Conservation (phyloP, 2,888 invertebrate species). For the Tinea semifulvella region DNA sequence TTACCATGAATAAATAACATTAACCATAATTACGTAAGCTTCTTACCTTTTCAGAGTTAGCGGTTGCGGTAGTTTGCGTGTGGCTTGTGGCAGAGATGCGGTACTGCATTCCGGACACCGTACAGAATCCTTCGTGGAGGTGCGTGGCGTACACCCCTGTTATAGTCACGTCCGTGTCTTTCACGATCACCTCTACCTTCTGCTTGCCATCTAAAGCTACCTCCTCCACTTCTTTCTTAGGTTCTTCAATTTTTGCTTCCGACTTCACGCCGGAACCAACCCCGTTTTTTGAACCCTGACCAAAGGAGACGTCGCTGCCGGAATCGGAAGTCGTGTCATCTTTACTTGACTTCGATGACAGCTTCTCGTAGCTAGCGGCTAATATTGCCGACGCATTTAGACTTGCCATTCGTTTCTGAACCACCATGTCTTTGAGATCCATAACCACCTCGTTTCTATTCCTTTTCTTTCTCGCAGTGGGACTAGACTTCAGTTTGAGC, state of each 20-base stretch:
- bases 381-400: conserved; percentile 90
- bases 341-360: conserved; percentile 65
- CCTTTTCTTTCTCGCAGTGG: conserved; percentile 62
- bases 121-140: conserved; percentile 86
- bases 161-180: conserved; percentile 88
- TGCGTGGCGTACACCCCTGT: conserved; percentile 87
- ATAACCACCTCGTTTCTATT: conserved; percentile 72
- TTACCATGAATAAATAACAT: no score
- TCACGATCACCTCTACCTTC: conserved; percentile 81
- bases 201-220: conserved; percentile 49
- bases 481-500: conserved; percentile 48
- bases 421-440: conserved; percentile 88
- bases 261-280: conserved; percentile 63
- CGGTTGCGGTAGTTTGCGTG: conserved; percentile 85
- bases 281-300: conserved; percentile 63
- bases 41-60: conserved; percentile 76
- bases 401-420: conserved; percentile 90
- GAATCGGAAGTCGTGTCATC: conserved; percentile 68
- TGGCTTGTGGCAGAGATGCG: conserved; percentile 88
- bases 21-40: no score
- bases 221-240: conserved; percentile 50
- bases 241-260: conserved; percentile 55
- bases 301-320: conserved; percentile 60
- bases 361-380: conserved; percentile 87
- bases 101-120: conserved; percentile 86